Evolutionary conservation across 2,797 vertebrate genomes (phyloP), one percentile per base, ranked within the genome.

Genomic region (Xenopus petersii): DNA sequence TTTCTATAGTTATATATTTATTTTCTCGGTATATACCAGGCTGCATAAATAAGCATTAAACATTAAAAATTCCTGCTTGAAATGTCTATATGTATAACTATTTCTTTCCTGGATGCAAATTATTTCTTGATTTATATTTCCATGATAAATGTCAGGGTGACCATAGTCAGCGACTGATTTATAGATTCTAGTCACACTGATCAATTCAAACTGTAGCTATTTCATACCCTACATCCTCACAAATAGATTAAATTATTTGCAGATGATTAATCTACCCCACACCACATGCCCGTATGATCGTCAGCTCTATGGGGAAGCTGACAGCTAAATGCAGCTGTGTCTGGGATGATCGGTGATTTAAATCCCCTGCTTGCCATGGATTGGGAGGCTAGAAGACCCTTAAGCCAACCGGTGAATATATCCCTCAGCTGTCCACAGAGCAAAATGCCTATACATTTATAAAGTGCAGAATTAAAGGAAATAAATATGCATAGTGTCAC

Each of bases 271-370:
- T 83, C 81, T 82, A 82, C 81, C 36, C 26, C 81, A 82, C 84
- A 89, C 82, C 85, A 87, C 71, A 84, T 85, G 80, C 75, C 82
- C 80, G 65, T 85, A 85, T 80, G 83, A 86, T 87, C 88, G 82
- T 83, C 80, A 84, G 80, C 89, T 88, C 86, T 89, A 86, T 85
- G 85, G 82, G 83, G 84, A 85, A 90, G 86, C 82, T 87, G 84
- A 87, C 84, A 91, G 84, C 74, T 84, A 64, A 88, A 88, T 85
- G 80, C 70, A 81, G 79, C 83, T 82, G 80, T 84, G 74, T 77
- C 76, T 81, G 76, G 80, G 84, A 87, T 83, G 80, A 85, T 82
- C 86, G 76, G 71, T 82, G 81, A 83, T 78, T 80, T 81, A 87
- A 85, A 82, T 33, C 74, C 79, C 86, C 76, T 87, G 79, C 82